phyloP scores from a whole-genome alignment of 2,888 invertebrate species.

The Furcula furcula region DNA sequence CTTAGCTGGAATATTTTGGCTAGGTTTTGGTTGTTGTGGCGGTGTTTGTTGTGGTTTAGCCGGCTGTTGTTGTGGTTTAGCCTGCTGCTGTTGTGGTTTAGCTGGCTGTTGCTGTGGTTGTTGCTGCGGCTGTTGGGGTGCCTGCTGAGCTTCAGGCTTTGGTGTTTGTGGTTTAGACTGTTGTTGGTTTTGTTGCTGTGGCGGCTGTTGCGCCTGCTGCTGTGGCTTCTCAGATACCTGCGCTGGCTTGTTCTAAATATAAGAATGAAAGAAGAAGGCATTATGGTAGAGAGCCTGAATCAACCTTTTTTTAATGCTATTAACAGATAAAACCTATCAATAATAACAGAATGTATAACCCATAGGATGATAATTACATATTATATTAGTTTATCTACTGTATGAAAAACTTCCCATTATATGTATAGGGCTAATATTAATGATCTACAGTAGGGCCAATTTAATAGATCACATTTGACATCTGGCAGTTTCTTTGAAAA shows the following conservation, averaged over 20 bases:
- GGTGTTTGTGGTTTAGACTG: constrained; percentile 22
- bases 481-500: no score
- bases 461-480: no score
- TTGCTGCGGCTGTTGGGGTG: constrained; percentile 13
- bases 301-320: no score
- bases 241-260: constrained; percentile 21
- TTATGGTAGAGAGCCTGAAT: no score
- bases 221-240: constrained; percentile 28
- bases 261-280: no score
- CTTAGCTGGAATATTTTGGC: constrained; percentile 36
- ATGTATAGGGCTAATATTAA: no score
- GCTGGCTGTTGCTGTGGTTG: constrained; percentile 17
- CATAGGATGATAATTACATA: no score
- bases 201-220: constrained; percentile 11
- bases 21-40: constrained; percentile 35
- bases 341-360: no score
- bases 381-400: no score
- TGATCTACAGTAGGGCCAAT: no score
- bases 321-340: no score
- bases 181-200: constrained; percentile 14
- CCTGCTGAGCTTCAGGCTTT: constrained; percentile 22
- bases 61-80: constrained; percentile 24
- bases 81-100: constrained; percentile 27
- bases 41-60: constrained; percentile 25
- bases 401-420: no score